A percentile compares a stretch with the other conserved stretches of the same genome.
These are phyloP conservation scores for Ammospiza maritima DNA, from an alignment of 2,797 vertebrate genomes.

Conservation along the genomic window DNA sequence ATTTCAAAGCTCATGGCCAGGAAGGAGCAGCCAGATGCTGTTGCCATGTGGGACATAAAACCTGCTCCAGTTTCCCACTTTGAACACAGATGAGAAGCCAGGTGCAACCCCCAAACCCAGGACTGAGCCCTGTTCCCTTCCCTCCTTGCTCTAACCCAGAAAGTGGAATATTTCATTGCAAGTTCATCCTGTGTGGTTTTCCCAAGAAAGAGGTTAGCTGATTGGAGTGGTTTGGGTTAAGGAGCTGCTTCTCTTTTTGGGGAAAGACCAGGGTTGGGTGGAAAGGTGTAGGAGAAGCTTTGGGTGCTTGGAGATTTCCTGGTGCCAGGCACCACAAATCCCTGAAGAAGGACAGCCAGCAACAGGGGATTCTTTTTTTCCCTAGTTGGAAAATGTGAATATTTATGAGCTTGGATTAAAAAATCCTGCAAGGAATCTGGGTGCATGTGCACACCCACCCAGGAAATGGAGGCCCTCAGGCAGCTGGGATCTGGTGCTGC, in stretches of 20 bases:
- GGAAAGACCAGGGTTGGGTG: not conserved
- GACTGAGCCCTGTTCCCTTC: not conserved
- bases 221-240: not conserved
- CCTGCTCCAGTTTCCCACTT: not conserved
- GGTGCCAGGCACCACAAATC: accelerated
- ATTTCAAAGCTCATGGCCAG: conserved; percentile 37
- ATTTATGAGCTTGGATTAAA: not conserved
- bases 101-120: not conserved
- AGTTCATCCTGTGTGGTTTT: not conserved
- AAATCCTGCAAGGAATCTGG: not conserved
- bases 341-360: not conserved
- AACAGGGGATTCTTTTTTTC: not conserved
- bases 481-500: not conserved
- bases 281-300: not conserved
- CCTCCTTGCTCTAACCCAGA: not conserved
- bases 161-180: not conserved
- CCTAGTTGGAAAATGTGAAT: not conserved
- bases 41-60: not conserved
- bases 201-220: not conserved
- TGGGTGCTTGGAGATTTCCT: not conserved
- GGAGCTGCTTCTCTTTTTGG: not conserved
- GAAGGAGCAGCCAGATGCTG: conserved; percentile 35
- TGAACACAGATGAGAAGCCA: not conserved
- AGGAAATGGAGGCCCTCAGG: not conserved
- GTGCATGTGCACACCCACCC: not conserved